Evolutionary conservation across 2,888 invertebrate species (phyloP).

Genomic region (Miltochrista miniata): DNA sequence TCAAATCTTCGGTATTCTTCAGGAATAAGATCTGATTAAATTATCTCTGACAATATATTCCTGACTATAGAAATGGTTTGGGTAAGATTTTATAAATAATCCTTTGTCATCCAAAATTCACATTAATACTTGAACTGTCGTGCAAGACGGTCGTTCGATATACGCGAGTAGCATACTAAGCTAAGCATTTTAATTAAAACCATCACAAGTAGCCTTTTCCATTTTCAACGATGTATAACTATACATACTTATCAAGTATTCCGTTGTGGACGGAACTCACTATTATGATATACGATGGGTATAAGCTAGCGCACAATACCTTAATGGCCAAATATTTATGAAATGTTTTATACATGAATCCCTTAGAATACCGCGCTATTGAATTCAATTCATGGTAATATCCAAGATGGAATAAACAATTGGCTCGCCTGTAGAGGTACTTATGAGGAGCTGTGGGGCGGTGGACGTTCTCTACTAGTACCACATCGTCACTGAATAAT

Average conservation of each 20-base stretch:
- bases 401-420: slow-evolving; percentile 53
- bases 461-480: slow-evolving; percentile 33
- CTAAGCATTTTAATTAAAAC: no score
- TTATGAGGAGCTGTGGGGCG: slow-evolving; percentile 1
- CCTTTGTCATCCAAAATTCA: no score
- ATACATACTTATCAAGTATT: neutral
- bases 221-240: no score
- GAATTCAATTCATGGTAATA: slow-evolving; percentile 38
- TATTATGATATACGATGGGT: neutral
- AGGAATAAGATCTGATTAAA: no score
- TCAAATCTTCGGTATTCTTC: no score
- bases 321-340: slow-evolving; percentile 17
- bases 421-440: slow-evolving; percentile 40
- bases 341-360: slow-evolving; percentile 30
- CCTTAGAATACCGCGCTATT: slow-evolving; percentile 9
- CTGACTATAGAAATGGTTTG: no score
- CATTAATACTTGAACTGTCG: no score
- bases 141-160: no score
- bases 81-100: no score
- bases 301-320: slow-evolving; percentile 8
- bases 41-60: no score
- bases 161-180: no score
- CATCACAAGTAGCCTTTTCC: no score
- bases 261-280: neutral
- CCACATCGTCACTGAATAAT: slow-evolving; percentile 66